A percentile compares a stretch with the other conserved stretches of the same genome.
Evolutionary conservation across 2,888 invertebrate species (phyloP).

Genomic region (Troilus luridus): DNA sequence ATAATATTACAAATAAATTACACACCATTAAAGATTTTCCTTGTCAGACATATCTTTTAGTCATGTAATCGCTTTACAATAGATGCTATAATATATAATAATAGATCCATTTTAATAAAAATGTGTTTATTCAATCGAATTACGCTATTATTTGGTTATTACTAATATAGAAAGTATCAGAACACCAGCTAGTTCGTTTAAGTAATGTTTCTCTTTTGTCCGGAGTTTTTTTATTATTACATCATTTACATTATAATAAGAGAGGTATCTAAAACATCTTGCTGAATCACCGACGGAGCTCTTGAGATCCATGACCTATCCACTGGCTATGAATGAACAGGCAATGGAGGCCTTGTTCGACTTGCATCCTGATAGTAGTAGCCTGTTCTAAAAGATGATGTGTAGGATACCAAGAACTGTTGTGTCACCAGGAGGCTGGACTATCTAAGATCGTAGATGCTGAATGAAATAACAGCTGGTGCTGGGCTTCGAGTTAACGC

Average conservation of each 20-base stretch:
- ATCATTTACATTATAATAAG: background rate
- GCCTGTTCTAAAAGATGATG: background rate
- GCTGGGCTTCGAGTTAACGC: background rate
- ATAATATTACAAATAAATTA: no score
- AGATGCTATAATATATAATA: no score
- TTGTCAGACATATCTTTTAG: no score
- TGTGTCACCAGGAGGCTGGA: background rate
- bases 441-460: background rate
- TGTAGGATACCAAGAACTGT: background rate
- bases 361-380: background rate
- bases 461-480: background rate
- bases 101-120: no score
- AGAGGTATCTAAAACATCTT: background rate
- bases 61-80: no score
- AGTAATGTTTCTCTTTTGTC: background rate
- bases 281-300: background rate
- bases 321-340: constrained; percentile 5
- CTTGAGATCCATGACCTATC: background rate
- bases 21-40: no score
- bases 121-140: no score
- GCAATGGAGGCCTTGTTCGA: background rate
- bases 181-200: background rate
- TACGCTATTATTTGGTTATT: background rate
- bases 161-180: background rate
- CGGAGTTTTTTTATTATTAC: background rate